Evolutionary conservation across 2,797 vertebrate species (phyloP), one percentile per base, ranked within the genome.

Genomic region (Helicolenus hilgendorfi): DNA sequence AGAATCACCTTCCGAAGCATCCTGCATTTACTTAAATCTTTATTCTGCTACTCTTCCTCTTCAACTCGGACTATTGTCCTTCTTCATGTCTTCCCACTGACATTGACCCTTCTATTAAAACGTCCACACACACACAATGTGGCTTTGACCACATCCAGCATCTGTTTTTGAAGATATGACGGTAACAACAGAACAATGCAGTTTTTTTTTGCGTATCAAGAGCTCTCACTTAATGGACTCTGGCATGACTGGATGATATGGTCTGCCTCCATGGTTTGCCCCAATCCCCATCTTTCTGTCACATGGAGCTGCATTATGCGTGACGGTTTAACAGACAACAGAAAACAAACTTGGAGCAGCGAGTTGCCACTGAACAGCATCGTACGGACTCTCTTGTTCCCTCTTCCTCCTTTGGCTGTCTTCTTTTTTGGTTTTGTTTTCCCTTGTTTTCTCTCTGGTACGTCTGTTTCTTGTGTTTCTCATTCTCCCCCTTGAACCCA

Each of bases 221-320:
- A 63, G 38, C 75, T 81, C 60, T 87, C 24, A 15, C 26, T 85
- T 77, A 62, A 85, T 91, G 87, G 86, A 85, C 84, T 81, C 72
- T 87, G 79, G 78, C 86, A 68, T 83, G 74, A 82, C 49, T 77
- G 84, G 76, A 91, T 92, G 88, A 88, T 85, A 86, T 76, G 86
- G 63, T 83, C 82, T 84, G 81, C 69, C 78, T 73, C 76, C 24
- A 31, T 68, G 67, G 38, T 74, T 92, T 31, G 4, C 31, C 60
- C 53, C 70, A 86, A 68, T 92, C 88, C 60, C 59, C 69, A 56
- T 94, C 76, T 74, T 83, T 90, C 76, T 84, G 88, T 91, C 90
- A 89, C 65, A 88, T 13, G 84, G 77, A 78, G 86, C 56, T 92
- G 72, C 77, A 89, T 92, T 89, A 94, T 92, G 75, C 84, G 92